These are phyloP conservation scores for Neotoxoptera formosana DNA, from an alignment of 1,140 invertebrate genomes.

Conservation along the genomic window DNA sequence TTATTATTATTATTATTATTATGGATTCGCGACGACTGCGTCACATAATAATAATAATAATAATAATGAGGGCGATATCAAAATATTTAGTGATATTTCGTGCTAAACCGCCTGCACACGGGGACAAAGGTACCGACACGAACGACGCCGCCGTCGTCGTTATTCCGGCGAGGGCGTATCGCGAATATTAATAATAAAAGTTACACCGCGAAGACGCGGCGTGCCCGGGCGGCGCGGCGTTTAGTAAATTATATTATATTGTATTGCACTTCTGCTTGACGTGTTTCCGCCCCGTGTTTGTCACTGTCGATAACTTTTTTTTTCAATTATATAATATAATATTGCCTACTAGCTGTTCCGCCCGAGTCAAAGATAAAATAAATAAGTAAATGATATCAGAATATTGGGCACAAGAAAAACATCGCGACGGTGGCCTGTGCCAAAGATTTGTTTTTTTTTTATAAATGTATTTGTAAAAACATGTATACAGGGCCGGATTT, in stretches of 20 bases:
- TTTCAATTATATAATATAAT: not conserved
- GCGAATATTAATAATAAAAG: conserved; percentile 20
- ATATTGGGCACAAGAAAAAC: too few species aligned
- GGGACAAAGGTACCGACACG: too few species aligned
- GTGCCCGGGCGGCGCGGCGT: too few species aligned
- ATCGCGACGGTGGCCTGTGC: too few species aligned
- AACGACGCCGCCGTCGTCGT: not conserved
- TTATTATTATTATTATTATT: not conserved
- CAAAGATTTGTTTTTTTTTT: too few species aligned
- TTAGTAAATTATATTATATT: not conserved
- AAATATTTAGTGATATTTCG: not conserved
- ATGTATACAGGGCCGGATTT: too few species aligned
- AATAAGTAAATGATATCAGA: too few species aligned
- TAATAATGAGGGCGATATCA: not conserved
- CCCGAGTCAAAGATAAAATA: too few species aligned
- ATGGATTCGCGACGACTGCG: not conserved
- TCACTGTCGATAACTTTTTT: not conserved
- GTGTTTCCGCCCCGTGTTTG: not conserved
- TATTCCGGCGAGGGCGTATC: not conserved
- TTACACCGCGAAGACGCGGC: conserved; percentile 14
- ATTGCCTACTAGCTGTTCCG: too few species aligned
- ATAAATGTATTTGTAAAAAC: too few species aligned
- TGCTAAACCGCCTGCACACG: too few species aligned
- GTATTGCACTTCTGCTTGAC: not conserved
- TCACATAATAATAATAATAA: not conserved